A percentile compares a stretch with the other conserved stretches of the same genome.
Evolutionary conservation across 2,888 invertebrate genomes (phyloP).

Genomic region (Arenicola marina): DNA sequence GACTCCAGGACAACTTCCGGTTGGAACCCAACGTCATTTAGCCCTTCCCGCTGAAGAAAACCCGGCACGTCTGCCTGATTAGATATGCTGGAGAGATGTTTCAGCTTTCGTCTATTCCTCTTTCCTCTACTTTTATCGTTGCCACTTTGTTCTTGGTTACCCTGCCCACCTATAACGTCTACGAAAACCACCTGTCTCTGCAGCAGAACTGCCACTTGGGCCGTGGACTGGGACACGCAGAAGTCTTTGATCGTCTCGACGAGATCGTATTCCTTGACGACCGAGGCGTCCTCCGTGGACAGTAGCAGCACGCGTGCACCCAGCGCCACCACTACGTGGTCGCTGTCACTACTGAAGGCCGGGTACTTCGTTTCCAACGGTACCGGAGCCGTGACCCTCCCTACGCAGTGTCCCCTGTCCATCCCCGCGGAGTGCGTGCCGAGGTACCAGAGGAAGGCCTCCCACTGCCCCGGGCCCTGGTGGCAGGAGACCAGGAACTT

Average conservation of each 20-base stretch:
- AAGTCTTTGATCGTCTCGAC: background rate
- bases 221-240: background rate
- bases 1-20: too few relatives aligned
- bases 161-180: background rate
- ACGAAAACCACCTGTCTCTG: background rate
- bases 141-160: too few relatives aligned
- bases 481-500: background rate
- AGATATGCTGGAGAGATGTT: too few relatives aligned
- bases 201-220: background rate
- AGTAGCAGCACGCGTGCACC: background rate
- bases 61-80: too few relatives aligned
- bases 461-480: background rate
- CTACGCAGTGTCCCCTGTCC: background rate
- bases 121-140: too few relatives aligned
- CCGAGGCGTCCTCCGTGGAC: background rate
- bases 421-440: background rate
- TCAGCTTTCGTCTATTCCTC: too few relatives aligned
- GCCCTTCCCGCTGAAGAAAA: too few relatives aligned
- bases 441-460: constrained; percentile 7
- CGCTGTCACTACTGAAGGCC: constrained; percentile 3
- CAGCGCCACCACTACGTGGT: background rate
- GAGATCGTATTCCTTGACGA: background rate
- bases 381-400: background rate
- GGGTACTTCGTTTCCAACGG: background rate
- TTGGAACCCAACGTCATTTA: too few relatives aligned